Evolutionary conservation across 1,140 invertebrate species (phyloP).

Genomic region (Delia radicum): DNA sequence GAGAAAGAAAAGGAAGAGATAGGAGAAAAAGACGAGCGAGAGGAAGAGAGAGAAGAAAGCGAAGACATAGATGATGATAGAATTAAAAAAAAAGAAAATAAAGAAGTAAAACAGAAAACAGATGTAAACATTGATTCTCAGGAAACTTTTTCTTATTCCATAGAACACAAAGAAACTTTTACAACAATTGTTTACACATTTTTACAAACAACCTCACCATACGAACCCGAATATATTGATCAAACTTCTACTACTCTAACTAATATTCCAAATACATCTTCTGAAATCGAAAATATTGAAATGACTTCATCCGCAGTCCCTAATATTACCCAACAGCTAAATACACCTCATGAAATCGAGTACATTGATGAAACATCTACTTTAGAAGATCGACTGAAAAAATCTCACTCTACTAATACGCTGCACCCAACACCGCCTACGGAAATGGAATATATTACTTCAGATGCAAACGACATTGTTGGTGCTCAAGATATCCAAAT

Average conservation of each 20-base stretch:
- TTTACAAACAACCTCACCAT: background rate
- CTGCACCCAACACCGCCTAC: background rate
- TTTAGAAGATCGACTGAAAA: too few relatives aligned
- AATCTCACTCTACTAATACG: too few relatives aligned
- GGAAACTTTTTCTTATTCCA: too few relatives aligned
- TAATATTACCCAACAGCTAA: background rate
- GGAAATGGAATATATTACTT: background rate
- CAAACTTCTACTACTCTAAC: too few relatives aligned
- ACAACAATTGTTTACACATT: too few relatives aligned
- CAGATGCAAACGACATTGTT: background rate
- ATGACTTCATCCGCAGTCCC: too few relatives aligned
- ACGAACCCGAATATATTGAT: too few relatives aligned
- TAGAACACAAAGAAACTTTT: background rate
- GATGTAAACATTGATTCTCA: background rate
- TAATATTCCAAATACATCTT: background rate
- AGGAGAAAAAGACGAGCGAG: background rate
- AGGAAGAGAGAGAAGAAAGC: background rate
- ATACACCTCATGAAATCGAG: background rate
- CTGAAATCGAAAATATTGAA: too few relatives aligned
- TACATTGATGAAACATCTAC: background rate
- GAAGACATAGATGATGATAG: background rate
- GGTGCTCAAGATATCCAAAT: too few relatives aligned
- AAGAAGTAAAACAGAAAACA: background rate
- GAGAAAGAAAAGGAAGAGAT: background rate
- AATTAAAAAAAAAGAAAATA: slow-evolving; percentile 14